phyloP scores from a whole-genome alignment of 2,113 vertebrate genomes.

The Psammodynastes pulverulentus region DNA sequence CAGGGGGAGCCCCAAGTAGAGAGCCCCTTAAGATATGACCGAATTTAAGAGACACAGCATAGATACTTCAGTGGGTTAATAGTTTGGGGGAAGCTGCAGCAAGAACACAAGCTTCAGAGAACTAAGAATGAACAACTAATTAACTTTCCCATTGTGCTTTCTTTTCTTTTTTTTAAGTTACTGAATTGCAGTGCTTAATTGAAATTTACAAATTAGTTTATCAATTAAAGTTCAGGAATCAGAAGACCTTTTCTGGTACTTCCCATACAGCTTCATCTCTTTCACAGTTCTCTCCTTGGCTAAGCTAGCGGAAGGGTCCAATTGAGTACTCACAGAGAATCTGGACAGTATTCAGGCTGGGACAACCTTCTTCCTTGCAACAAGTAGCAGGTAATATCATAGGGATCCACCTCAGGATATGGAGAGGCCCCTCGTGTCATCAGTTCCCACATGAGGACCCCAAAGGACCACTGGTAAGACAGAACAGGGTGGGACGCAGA shows the following conservation, averaged over 20 bases:
- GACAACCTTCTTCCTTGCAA: constrained; percentile 85
- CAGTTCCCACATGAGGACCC: constrained; percentile 95
- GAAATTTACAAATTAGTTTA: background rate
- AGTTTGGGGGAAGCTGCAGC: background rate
- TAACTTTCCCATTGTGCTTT: background rate
- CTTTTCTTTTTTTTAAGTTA: background rate
- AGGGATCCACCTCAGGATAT: constrained; percentile 88
- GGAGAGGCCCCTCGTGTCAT: constrained; percentile 91
- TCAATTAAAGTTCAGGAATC: background rate
- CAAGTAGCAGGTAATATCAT: constrained; percentile 86
- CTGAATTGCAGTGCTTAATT: background rate
- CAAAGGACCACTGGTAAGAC: constrained; percentile 88
- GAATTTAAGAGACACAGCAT: background rate
- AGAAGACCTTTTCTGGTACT: background rate
- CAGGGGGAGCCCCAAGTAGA: too few relatives aligned
- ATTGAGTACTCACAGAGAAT: constrained; percentile 81
- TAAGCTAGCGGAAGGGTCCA: background rate
- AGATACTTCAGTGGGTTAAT: background rate
- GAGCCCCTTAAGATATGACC: background rate
- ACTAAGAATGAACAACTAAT: background rate
- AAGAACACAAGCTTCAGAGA: background rate
- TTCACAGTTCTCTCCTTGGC: background rate
- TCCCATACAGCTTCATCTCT: background rate
- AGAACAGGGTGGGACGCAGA: background rate
- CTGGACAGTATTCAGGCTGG: constrained; percentile 88